Conservation (phyloP, 2,113 vertebrate species). For the Carlito syrichta region DNA sequence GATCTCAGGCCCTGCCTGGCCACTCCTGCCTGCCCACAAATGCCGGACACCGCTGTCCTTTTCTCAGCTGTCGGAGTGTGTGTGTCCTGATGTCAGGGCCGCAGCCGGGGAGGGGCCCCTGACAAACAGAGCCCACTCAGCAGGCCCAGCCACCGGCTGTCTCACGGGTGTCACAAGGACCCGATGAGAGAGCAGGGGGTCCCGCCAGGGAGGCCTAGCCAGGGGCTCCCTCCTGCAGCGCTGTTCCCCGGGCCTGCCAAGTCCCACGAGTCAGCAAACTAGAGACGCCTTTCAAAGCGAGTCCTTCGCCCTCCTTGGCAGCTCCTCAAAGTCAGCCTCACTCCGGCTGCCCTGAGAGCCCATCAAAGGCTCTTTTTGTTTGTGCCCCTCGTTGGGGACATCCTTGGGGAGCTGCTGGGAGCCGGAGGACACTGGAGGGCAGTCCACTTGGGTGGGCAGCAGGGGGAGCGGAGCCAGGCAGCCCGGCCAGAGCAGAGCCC, state of each 20-base stretch:
- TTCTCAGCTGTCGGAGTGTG: neutral
- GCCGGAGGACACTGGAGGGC: slow-evolving; percentile 54
- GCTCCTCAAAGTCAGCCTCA: slow-evolving; percentile 57
- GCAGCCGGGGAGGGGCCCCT: neutral
- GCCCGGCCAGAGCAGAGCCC: neutral
- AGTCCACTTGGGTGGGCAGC: slow-evolving; percentile 60
- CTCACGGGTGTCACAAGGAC: neutral
- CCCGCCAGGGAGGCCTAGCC: neutral
- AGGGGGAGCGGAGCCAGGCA: neutral
- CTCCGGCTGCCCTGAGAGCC: slow-evolving; percentile 48
- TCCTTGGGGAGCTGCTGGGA: slow-evolving; percentile 32
- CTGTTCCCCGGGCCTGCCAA: slow-evolving; percentile 47
- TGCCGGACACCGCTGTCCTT: neutral
- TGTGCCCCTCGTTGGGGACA: slow-evolving; percentile 38
- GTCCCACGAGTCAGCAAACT: slow-evolving; percentile 63
- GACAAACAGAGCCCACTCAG: neutral
- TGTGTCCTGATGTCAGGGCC: neutral
- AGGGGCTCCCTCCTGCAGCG: slow-evolving; percentile 18
- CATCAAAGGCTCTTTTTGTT: slow-evolving; percentile 66
- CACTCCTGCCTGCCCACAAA: neutral
- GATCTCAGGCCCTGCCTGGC: neutral
- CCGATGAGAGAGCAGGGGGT: neutral
- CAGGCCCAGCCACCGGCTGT: neutral
- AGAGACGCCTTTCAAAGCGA: slow-evolving; percentile 58
- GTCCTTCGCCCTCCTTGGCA: slow-evolving; percentile 71